These are phyloP conservation scores for Pyrrhosoma nymphula DNA, from an alignment of 2,888 invertebrate genomes.

Conservation along the genomic window DNA sequence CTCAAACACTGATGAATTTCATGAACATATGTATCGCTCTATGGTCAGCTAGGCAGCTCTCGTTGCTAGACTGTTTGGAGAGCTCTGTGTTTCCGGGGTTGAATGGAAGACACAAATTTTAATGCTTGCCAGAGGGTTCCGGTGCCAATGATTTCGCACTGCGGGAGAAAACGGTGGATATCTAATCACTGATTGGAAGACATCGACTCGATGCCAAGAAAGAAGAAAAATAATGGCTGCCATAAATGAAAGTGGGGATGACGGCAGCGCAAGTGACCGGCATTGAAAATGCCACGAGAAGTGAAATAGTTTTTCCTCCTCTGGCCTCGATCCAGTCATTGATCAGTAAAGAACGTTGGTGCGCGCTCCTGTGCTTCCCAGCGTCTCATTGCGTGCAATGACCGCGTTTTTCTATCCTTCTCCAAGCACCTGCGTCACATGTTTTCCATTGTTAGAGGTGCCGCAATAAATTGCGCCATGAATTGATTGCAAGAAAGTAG, in stretches of 20 bases:
- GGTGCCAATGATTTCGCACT: not conserved
- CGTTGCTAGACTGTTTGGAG: no score
- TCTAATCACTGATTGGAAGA: not conserved
- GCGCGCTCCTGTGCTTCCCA: not conserved
- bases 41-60: no score
- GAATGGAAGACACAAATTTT: no score
- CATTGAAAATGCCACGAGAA: not conserved
- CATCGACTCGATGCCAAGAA: not conserved
- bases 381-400: not conserved
- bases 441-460: not conserved
- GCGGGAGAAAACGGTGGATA: not conserved
- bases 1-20: no score
- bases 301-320: not conserved
- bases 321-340: not conserved
- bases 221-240: not conserved
- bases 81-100: no score
- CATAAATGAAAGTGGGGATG: not conserved
- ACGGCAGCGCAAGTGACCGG: not conserved
- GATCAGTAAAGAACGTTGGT: not conserved
- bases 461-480: not conserved
- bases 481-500: no score
- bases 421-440: not conserved
- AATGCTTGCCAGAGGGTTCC: no score
- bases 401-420: not conserved
- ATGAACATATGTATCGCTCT: no score